Evolutionary conservation across 1,140 invertebrate species (phyloP), one percentile per base, ranked within the genome.

Genomic region (Gonatopus flavifemur): DNA sequence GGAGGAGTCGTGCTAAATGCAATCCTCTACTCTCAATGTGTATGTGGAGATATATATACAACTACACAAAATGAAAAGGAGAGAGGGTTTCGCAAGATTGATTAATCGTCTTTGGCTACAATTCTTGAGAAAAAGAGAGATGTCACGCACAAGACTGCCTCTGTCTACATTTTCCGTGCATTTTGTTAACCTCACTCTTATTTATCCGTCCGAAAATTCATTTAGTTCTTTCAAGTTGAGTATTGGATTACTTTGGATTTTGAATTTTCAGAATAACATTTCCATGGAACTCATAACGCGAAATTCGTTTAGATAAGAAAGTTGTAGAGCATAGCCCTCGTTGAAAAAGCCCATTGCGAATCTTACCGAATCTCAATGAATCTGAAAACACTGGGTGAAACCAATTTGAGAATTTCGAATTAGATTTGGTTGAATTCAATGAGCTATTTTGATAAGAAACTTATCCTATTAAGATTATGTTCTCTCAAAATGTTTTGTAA

Each of bases 111-210:
- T 46, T 51, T 38, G 59, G 37, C 49, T 36, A 59, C 43, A 46
- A 41, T 52, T 58, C 50, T 54, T 51, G 55, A 62, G 45, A 57
- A n/a, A n/a, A 42, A 61, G 48, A 63, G 49, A 64, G 64, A 68
- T 57, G 59, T 69, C 66, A 65, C 51, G 52, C 62, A 59, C 57
- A 66, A 66, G 64, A 62, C 57, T 64, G 59, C 48, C 55, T 58
- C 41, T 59, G 46, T 54, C 60, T 58, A 63, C 55, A 46, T 54
- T 49, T 38, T 28, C 25, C 43, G 38, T 43, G 36, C 42, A 53
- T 46, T 66, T 55, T 56, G 62, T 60, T 65, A 57, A 60, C 54
- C 36, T 46, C 39, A 30, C 21, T 19, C 22, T n/a, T n/a, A n/a
- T 16, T 24, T 21, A 39, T 52, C 25, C 39, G 28, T 36, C 39